Percentiles rank a stretch among this genome's conserved stretches.
Evolutionary conservation across 2,113 vertebrate genomes (phyloP).

Genomic region (Brachyhypopomus gauderio): DNA sequence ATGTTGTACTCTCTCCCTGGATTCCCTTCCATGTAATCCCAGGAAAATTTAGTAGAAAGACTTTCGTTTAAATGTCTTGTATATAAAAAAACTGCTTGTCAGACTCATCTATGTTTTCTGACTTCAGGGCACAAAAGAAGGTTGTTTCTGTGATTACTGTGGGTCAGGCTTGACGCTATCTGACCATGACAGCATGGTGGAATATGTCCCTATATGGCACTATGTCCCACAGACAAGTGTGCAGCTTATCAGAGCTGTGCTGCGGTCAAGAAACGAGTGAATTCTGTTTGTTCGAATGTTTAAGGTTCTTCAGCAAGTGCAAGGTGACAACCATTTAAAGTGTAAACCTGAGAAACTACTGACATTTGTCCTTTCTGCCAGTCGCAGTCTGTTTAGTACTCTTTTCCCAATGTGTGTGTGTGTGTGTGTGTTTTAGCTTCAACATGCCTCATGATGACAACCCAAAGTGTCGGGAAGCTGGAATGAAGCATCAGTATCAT

Average conservation of each 20-base stretch:
- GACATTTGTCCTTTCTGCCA: background rate
- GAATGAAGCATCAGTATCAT: conserved; percentile 89
- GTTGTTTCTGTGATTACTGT: no score
- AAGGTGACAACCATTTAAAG: background rate
- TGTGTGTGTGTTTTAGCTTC: conserved; percentile 78
- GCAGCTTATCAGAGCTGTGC: no score
- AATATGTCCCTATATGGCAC: no score
- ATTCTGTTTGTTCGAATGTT: no score
- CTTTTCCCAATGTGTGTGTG: background rate
- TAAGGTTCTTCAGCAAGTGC: background rate
- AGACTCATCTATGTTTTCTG: background rate
- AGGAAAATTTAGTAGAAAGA: background rate
- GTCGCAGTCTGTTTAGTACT: background rate
- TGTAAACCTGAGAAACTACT: no score
- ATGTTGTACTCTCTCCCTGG: background rate
- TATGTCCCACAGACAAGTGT: no score
- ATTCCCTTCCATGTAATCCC: background rate
- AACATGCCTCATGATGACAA: conserved; percentile 96
- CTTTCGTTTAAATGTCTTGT: no score
- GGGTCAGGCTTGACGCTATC: no score
- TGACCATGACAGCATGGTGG: no score
- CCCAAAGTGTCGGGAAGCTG: conserved; percentile 91
- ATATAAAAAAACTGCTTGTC: no score
- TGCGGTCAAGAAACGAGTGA: no score
- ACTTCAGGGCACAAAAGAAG: background rate